Conservation (phyloP, 2,888 invertebrate species). For the Orthonevra nobilis region DNA sequence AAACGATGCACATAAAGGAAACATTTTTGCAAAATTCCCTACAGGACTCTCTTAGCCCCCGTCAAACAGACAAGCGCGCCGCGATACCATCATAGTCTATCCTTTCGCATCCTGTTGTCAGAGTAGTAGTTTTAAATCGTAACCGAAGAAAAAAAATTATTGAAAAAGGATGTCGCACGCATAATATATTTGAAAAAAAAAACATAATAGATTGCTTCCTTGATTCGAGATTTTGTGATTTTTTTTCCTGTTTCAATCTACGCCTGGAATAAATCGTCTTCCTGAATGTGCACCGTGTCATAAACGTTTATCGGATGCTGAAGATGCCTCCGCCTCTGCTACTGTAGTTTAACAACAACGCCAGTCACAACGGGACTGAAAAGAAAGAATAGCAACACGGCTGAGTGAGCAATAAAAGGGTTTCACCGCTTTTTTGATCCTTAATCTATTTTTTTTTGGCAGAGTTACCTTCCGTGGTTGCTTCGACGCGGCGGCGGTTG, state of each 20-base stretch:
- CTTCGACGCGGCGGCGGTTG: slow-evolving; percentile 65
- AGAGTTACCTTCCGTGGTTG: slow-evolving; percentile 59
- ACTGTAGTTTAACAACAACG: slow-evolving; percentile 27
- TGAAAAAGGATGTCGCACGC: slow-evolving; percentile 67
- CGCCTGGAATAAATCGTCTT: slow-evolving; percentile 65
- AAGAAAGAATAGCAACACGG: slow-evolving; percentile 66
- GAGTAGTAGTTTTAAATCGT: slow-evolving; percentile 51
- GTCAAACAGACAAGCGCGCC: slow-evolving; percentile 35
- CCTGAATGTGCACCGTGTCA: slow-evolving; percentile 71
- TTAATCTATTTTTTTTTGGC: slow-evolving; percentile 45
- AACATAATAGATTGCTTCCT: slow-evolving; percentile 69
- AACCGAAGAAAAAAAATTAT: slow-evolving; percentile 7
- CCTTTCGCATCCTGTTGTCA: slow-evolving; percentile 32
- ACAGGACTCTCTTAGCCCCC: slow-evolving; percentile 39
- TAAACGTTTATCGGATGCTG: slow-evolving; percentile 69
- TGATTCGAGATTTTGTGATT: slow-evolving; percentile 52
- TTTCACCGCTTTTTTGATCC: slow-evolving; percentile 34
- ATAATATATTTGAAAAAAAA: slow-evolving; percentile 64
- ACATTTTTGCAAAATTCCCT: slow-evolving; percentile 56
- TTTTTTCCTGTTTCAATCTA: slow-evolving; percentile 26
- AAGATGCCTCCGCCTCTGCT: slow-evolving; percentile 52
- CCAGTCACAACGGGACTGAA: slow-evolving; percentile 44
- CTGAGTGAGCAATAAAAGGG: slow-evolving; percentile 70
- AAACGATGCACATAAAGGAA: slow-evolving; percentile 68
- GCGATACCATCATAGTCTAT: slow-evolving; percentile 48